Evolutionary conservation across 2,113 vertebrate species (phyloP), one percentile per base, ranked within the genome.

Genomic region (Ceuthmochares aereus): DNA sequence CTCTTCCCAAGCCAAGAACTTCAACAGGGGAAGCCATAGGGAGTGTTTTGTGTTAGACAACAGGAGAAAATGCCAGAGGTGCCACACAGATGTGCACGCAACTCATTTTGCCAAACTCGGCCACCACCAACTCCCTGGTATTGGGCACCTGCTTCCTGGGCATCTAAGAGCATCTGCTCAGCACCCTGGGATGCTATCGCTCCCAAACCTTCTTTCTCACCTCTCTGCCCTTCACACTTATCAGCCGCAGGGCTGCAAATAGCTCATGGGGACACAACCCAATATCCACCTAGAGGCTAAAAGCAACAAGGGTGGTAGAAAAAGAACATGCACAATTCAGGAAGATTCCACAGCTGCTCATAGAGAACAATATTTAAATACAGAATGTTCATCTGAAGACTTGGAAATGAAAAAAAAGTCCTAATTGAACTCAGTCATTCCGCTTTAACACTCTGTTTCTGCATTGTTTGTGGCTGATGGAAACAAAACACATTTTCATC

Each of bases 301-400:
- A 83, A 89, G 84, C 79, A 81, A 87, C 32, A 43, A 59, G 74
- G 90, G 75, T 0, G 0, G 66, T 94, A 79, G 21, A 83, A 88
- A 72, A 89, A 85, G 78, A 89, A 80, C 62, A 95, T 73, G 87
- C 68, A 90, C 60, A 37, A 75, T 49, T 66, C 42, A 30, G 59
- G 63, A 92, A 85, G 64, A 74, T 96, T 91, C 93, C 70, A 69
- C 95, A 91, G 94, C 85, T 73, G 89, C 90, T 93, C 87, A 75
- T 32, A 95, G 81, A 95, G 91, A 93, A 93, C 73, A 84, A 79
- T 21, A 91, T 87, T 84, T 79, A 87, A 87, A 97, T 66, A 89
- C 18, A 83, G 94, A 84, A 63, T 92, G 91, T 93, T 96, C 96
- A 83, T 93, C 73, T 66, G 74, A 87, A 87, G 83, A 86, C 79